These are phyloP conservation scores for Drosophila macrospina DNA, from an alignment of 2,888 invertebrate genomes.

Conservation along the genomic window DNA sequence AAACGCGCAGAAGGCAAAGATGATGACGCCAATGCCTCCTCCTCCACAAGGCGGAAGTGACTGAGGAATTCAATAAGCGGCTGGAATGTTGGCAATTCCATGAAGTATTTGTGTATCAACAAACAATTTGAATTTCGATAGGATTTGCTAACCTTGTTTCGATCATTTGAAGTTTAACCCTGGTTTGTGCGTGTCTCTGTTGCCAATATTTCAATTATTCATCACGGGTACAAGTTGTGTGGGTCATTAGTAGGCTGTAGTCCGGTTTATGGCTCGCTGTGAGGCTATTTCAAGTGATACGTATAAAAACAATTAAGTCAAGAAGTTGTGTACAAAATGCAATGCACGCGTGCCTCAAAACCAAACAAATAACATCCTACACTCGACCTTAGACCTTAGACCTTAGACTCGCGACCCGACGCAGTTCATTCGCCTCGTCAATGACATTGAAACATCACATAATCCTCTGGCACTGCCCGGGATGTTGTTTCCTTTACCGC, in stretches of 20 bases:
- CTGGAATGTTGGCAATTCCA: slow-evolving; percentile 33
- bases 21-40: slow-evolving; percentile 79
- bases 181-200: slow-evolving; percentile 39
- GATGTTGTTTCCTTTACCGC: slow-evolving; percentile 7
- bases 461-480: slow-evolving; percentile 32
- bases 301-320: slow-evolving; percentile 6
- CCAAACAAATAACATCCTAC: slow-evolving; percentile 40
- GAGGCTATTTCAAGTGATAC: slow-evolving; percentile 17
- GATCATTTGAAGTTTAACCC: slow-evolving; percentile 35
- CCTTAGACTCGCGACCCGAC: neutral
- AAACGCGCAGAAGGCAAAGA: slow-evolving; percentile 38
- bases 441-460: slow-evolving; percentile 38
- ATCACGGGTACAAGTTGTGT: slow-evolving; percentile 25
- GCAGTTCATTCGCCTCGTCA: slow-evolving; percentile 44
- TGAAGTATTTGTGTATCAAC: slow-evolving; percentile 5
- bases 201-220: slow-evolving; percentile 48
- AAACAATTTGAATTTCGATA: slow-evolving; percentile 20
- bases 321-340: slow-evolving; percentile 16
- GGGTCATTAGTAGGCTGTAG: slow-evolving; percentile 33
- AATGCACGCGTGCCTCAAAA: slow-evolving; percentile 40
- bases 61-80: slow-evolving; percentile 21
- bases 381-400: slow-evolving; percentile 15
- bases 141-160: slow-evolving; percentile 50
- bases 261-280: slow-evolving; percentile 28
- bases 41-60: slow-evolving; percentile 55